Base-by-base conservation (phyloP, 2,797 vertebrate genomes). In the Parauchenoglanis punctatus region DNA sequence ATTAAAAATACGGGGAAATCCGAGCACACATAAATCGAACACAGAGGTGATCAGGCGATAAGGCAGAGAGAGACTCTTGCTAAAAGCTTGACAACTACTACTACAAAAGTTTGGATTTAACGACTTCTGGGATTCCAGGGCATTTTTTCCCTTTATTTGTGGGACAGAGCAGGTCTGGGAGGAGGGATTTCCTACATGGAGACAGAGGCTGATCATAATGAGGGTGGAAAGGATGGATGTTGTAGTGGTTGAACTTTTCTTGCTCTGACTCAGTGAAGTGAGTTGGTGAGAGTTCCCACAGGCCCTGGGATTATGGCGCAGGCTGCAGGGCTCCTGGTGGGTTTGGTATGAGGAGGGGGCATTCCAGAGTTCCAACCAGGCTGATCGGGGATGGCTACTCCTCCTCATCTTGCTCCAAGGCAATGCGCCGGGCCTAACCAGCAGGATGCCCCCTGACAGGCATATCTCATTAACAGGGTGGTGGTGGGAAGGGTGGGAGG, bases 281-380 rank as follows among this genome's bases (percentile, higher is more conserved):
- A 82, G 23, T 58, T 81, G 25, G 54, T 31, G 49, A 72, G 85
- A 89, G 88, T 91, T 92, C 91, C 89, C 91, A 91, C 88, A 92
- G 89, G 81, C 81, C 85, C 84, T 86, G 85, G 82, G 77, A 88
- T 89, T 91, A 90, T 92, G 90, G 90, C 58, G 58, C 81, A 83
- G 86, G 81, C 81, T 80, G 65, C 75, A 84, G 86, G 83, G 84
- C 87, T 90, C 91, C 91, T 91, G 91, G 90, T 90, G 92, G 88
- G 90, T 91, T 92, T 90, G 92, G 90, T 91, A 92, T 92, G 90
- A 90, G 91, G 85, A 90, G 87, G 76, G 88, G 89, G 93, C 94
- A 94, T 96, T 96, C 94, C 94, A 94, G 93, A 94, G 94, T 95
- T 94, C 94, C 93, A 94, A 94, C 93, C 94, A 95, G 93, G 94